Evolutionary conservation across 2,113 vertebrate species (phyloP).

Genomic region (Parotia lawesii): DNA sequence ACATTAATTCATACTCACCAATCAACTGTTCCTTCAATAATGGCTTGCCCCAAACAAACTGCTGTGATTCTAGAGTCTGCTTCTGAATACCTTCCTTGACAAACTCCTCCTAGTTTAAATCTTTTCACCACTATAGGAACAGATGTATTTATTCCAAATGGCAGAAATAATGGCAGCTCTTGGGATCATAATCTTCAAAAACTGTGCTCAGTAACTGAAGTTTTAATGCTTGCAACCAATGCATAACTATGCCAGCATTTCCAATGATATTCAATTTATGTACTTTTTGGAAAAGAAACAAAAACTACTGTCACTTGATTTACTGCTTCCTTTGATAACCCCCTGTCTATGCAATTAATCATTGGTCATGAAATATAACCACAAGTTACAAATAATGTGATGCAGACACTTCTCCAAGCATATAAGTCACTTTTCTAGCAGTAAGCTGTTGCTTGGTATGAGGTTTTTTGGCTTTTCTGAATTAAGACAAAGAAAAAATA

Average conservation of each 20-base stretch:
- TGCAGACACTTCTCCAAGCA: background rate
- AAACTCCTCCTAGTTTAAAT: background rate
- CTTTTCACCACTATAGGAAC: background rate
- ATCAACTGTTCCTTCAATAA: background rate
- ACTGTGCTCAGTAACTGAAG: background rate
- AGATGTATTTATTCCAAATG: background rate
- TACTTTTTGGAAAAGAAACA: background rate
- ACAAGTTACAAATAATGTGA: background rate
- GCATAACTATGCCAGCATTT: background rate
- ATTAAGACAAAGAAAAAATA: background rate
- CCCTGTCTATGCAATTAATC: background rate
- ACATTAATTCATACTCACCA: background rate
- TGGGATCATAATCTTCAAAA: background rate
- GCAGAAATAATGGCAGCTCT: background rate
- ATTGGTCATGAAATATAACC: background rate
- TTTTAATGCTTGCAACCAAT: background rate
- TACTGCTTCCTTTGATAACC: constrained; percentile 1
- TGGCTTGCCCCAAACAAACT: background rate
- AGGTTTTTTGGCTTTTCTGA: background rate
- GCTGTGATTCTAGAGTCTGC: background rate
- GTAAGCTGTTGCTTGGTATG: background rate
- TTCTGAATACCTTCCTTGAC: background rate
- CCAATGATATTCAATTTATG: background rate
- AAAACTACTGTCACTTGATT: background rate
- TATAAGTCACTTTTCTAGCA: background rate